Evolutionary conservation across 2,797 vertebrate genomes (phyloP), one percentile per base, ranked within the genome.

Genomic region (Darevskia nairensis): DNA sequence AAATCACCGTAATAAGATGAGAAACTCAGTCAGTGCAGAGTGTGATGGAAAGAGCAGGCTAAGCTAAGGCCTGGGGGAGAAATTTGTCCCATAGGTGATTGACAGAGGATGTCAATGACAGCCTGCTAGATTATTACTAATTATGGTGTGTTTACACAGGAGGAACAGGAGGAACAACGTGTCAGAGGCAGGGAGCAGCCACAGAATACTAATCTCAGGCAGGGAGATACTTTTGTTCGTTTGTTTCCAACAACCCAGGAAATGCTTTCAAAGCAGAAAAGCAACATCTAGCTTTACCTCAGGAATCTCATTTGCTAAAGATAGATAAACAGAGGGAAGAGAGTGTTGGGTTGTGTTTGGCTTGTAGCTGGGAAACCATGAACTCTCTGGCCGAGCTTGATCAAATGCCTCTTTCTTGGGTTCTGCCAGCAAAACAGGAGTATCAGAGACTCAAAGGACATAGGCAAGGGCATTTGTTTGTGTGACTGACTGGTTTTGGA

Each of bases 41-140:
- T 41, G 23, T 23, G 71, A 61, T 71, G 64, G 69, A 84, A 75
- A 76, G 55, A 86, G 74, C 46, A 88, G 75, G 76, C 84, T 89
- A 88, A 91, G 41, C 6, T 29, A 83, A 85, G 66, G 66, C 50
- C 61, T 86, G 27, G n/a, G 80, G 84, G 17, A 93, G 81, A 77
- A 90, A 64, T 2, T 5, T 1, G 50, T 92, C 91, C 84, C 44
- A 8, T 0, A 11, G 75, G 46, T 3, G 3, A 75, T 3, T 71
- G 89, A 81, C 74, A 79, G 85, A 88, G 71, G 84, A 83, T 44
- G 80, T 84, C n/a, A 66, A 69, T 86, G 90, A 80, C 59, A 79
- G 90, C 44, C 35, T 1, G 0, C n/a, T 75, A 75, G 25, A 29
- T 11, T 72, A 0, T 84, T 86, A 85, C 82, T 85, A 59, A 66